Conservation (phyloP, 2,113 vertebrate genomes). For the Sturnira hondurensis region DNA sequence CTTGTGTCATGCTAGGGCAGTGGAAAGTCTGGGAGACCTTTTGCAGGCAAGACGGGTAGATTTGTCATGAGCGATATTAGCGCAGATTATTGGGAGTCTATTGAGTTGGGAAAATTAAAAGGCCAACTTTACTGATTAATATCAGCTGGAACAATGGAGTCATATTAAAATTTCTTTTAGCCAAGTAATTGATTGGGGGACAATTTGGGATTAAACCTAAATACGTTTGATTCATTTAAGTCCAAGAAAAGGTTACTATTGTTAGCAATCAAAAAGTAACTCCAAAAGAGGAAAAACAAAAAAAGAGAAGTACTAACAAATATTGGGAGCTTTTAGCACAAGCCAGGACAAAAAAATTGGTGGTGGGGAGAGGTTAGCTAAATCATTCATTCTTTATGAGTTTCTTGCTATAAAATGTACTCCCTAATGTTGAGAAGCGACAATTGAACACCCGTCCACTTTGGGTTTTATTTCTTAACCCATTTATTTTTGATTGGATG, state of each 20-base stretch:
- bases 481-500: conserved; percentile 64
- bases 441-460: conserved; percentile 31
- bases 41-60: background rate
- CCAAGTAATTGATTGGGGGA: background rate
- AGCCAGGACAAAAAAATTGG: background rate
- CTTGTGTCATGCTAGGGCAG: background rate
- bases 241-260: conserved; percentile 10
- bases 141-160: background rate
- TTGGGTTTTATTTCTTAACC: conserved; percentile 54
- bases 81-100: background rate
- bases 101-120: conserved; percentile 30
- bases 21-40: conserved; percentile 25
- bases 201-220: conserved; percentile 7
- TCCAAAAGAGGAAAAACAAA: background rate
- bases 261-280: conserved; percentile 24
- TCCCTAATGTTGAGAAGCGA: conserved; percentile 47
- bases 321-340: conserved; percentile 4
- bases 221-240: conserved; percentile 35
- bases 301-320: conserved; percentile 17
- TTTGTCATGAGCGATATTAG: conserved; percentile 17
- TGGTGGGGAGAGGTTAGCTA: conserved; percentile 13
- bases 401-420: conserved; percentile 34
- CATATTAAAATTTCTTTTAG: background rate
- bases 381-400: conserved; percentile 46
- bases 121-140: background rate